Base-by-base conservation (phyloP, 2,888 invertebrate genomes). In the Dendrolimus houi region DNA sequence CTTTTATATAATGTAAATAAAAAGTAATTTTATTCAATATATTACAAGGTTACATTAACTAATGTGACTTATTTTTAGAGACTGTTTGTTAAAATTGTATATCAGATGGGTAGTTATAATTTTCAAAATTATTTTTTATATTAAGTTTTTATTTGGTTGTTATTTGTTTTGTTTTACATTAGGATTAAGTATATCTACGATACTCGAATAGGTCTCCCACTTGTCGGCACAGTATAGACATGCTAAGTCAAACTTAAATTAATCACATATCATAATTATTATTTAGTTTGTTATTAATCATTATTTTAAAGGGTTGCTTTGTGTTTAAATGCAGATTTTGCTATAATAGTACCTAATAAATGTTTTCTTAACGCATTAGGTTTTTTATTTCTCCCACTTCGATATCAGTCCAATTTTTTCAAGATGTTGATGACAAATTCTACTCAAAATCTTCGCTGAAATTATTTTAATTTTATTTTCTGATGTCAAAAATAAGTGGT, bases 221-320 rank as follows among this genome's bases (percentile, higher is more conserved):
- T 67, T 66, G 71, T 72, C 73, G 71, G 76, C 79, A 79, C 79
- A 80, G 77, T 81, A 76, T 77, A 77, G 70, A 74, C 68, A 66
- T 75, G 73, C 83, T 85, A 83, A 87, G 87, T 87, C 87, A 86
- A 78, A 73, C 72, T 79, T 77, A 79, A 41, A 74, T 77, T 81
- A 83, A 84, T 87, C 85, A 87, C 85, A 87, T 87, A 87, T 87
- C 87, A 85, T 80, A 71, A 74, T 72, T 29, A 12, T 47, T 74
- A 79, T 86, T 82, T 84, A 83, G 82, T 85, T 84, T 86, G 85
- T 87, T 88, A 84, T 81, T 81, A 80, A 85, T 85, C 76, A 75
- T 84, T 82, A 71, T 83, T 81, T 74, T 81, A 81, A 80, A 83
- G 80, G 83, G 83, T 86, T 86, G 87, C 87, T 87, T 87, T 82